Conservation (phyloP, 2,113 vertebrate genomes). For the Pagrus major region DNA sequence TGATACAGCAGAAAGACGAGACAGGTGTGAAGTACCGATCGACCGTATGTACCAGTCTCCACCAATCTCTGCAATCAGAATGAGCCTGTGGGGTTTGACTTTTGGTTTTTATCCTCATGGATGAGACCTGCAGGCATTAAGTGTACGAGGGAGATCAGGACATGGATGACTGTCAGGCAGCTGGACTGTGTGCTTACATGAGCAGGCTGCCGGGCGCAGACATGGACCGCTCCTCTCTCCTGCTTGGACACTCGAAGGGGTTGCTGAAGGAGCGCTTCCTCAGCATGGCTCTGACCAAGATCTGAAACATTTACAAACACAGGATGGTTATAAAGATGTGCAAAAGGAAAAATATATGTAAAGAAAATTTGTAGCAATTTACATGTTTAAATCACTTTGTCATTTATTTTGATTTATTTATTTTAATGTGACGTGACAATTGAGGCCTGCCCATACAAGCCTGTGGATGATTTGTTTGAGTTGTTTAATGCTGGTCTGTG, state of each 20-base stretch:
- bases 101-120: not conserved
- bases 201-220: slow-evolving; percentile 93
- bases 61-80: not conserved
- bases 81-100: not conserved
- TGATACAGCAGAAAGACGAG: slow-evolving; percentile 55
- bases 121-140: not conserved
- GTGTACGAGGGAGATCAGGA: not conserved
- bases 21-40: slow-evolving; percentile 40
- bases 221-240: slow-evolving; percentile 94
- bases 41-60: not conserved
- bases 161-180: not conserved
- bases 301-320: slow-evolving; percentile 81
- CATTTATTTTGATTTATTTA: too few species aligned
- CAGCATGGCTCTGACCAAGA: slow-evolving; percentile 97
- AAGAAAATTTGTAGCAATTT: too few species aligned
- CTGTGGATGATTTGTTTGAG: too few species aligned
- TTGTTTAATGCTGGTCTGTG: too few species aligned
- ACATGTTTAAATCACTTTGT: too few species aligned
- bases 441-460: too few species aligned
- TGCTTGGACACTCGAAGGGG: slow-evolving; percentile 91
- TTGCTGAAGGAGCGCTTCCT: slow-evolving; percentile 98
- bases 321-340: not conserved
- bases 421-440: too few species aligned
- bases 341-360: too few species aligned
- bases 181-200: slow-evolving; percentile 85